A percentile compares a stretch with the other conserved stretches of the same genome.
These are phyloP conservation scores for Sebastes fasciatus DNA, from an alignment of 2,113 vertebrate species.

Conservation along the genomic window DNA sequence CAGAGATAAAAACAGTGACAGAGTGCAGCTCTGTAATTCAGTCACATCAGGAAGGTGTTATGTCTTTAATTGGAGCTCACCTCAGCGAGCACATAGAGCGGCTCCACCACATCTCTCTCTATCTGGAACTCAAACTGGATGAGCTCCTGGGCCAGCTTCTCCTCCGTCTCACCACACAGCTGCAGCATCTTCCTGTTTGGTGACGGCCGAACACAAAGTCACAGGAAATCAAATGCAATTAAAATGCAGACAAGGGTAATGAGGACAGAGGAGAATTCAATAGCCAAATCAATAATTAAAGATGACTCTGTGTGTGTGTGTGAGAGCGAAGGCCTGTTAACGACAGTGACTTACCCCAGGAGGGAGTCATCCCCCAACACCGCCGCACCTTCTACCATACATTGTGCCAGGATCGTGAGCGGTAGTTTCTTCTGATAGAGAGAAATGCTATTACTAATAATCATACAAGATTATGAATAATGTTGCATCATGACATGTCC, in stretches of 20 bases:
- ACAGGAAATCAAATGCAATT: constrained; percentile 26
- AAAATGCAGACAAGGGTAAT: constrained; percentile 36
- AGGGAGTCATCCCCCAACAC: constrained; percentile 96
- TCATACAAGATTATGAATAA: neutral
- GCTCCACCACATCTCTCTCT: constrained; percentile 96
- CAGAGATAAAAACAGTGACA: neutral
- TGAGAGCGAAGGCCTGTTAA: constrained; percentile 31
- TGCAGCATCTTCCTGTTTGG: constrained; percentile 94
- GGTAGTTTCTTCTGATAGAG: constrained; percentile 94
- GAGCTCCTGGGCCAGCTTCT: constrained; percentile 95
- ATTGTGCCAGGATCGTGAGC: constrained; percentile 93
- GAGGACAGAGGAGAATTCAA: constrained; percentile 41
- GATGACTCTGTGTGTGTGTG: constrained; percentile 11
- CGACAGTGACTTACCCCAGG: constrained; percentile 86
- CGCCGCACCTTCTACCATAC: constrained; percentile 93
- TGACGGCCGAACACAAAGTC: constrained; percentile 35
- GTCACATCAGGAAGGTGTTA: neutral
- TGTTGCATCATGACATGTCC: neutral
- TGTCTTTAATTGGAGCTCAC: constrained; percentile 73
- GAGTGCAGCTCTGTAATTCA: neutral
- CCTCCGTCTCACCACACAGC: constrained; percentile 94
- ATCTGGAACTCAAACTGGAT: constrained; percentile 96
- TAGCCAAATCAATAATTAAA: constrained; percentile 60
- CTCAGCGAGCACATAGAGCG: constrained; percentile 93
- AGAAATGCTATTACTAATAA: constrained; percentile 7